Conservation (phyloP, 2,797 vertebrate species). For the Onychomys leucogaster region DNA sequence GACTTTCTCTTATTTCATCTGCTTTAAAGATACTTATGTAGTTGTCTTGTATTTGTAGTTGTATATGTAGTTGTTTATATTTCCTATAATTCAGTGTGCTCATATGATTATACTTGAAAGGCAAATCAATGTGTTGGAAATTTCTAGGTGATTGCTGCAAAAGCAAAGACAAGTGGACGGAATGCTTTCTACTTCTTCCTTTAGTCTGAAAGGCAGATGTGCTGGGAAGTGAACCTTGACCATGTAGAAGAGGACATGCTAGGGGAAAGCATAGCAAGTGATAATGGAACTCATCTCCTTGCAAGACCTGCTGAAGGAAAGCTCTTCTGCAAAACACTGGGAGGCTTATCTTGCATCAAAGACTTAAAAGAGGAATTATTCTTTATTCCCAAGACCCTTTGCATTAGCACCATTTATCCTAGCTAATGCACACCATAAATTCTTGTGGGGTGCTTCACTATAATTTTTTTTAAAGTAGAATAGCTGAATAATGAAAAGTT, state of each 20-base stretch:
- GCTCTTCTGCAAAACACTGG: neutral
- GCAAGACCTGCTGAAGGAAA: neutral
- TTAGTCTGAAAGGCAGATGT: neutral
- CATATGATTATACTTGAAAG: neutral
- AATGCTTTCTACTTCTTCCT: neutral
- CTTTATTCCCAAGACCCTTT: neutral
- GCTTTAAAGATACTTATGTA: neutral
- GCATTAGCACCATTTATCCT: neutral
- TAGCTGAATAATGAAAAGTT: neutral
- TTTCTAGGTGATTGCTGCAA: neutral
- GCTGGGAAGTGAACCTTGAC: neutral
- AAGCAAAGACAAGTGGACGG: neutral
- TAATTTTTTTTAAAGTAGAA: conserved; percentile 20
- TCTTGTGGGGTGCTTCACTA: neutral
- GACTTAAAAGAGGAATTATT: neutral
- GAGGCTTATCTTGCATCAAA: neutral
- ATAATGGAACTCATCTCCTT: neutral
- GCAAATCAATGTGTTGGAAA: neutral
- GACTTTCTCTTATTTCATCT: neutral
- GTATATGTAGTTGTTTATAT: neutral
- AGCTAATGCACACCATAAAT: neutral
- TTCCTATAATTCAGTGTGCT: neutral
- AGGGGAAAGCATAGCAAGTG: neutral
- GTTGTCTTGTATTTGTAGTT: neutral
- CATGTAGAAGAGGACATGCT: neutral